A percentile compares a stretch with the other conserved stretches of the same genome.
These are phyloP conservation scores for Smittia sp. DNA, from an alignment of 2,888 invertebrate genomes.

Conservation along the genomic window DNA sequence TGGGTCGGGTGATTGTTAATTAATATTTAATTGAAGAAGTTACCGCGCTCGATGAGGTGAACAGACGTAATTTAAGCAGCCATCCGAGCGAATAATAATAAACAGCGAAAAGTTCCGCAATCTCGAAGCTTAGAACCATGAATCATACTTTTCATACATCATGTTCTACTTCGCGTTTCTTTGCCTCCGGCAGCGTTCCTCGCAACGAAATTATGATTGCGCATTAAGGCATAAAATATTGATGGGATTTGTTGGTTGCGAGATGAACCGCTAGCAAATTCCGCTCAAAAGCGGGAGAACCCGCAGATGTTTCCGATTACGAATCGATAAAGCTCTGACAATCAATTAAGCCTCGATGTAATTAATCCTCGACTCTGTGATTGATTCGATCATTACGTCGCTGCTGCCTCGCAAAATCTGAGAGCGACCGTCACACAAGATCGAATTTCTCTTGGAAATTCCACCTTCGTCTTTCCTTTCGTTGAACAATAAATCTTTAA, in stretches of 20 bases:
- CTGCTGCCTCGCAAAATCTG: neutral
- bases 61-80: no score
- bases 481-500: neutral
- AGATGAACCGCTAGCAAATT: slow-evolving; percentile 29
- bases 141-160: no score
- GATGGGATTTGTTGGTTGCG: neutral
- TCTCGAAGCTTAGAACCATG: neutral
- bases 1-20: neutral
- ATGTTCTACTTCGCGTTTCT: no score
- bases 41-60: no score
- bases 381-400: slow-evolving; percentile 10
- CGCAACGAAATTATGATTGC: slow-evolving; percentile 26
- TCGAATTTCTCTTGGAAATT: slow-evolving; percentile 9
- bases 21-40: no score
- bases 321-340: slow-evolving; percentile 29
- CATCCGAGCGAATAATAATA: neutral
- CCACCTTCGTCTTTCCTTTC: neutral
- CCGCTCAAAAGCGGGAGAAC: neutral
- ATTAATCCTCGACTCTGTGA: slow-evolving; percentile 34
- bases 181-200: neutral
- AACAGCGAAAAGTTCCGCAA: neutral
- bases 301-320: slow-evolving; percentile 7
- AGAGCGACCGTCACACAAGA: neutral
- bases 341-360: slow-evolving; percentile 37
- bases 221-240: slow-evolving; percentile 34